Conservation (phyloP, 2,888 invertebrate genomes). For the Acanthosepion lycidas region DNA sequence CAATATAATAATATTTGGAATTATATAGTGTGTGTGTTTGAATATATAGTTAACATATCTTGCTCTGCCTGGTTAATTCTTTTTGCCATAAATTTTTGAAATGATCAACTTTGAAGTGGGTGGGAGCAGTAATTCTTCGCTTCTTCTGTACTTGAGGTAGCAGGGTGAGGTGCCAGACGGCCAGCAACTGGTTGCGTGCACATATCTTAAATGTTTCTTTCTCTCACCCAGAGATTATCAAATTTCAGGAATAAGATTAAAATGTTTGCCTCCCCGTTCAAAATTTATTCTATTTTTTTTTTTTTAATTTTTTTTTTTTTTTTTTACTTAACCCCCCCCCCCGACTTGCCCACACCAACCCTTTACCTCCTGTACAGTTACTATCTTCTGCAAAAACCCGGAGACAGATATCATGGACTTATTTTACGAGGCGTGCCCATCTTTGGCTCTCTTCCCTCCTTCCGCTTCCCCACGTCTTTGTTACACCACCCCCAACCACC, state of each 20-base stretch:
- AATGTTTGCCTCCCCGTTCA: background rate
- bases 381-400: background rate
- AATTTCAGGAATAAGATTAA: background rate
- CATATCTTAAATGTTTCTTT: background rate
- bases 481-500: background rate
- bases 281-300: background rate
- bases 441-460: background rate
- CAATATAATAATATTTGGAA: too few relatives aligned
- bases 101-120: background rate
- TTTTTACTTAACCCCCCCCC: background rate
- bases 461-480: background rate
- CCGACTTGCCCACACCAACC: background rate
- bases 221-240: background rate
- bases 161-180: background rate
- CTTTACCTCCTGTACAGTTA: background rate
- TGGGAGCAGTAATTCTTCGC: too few relatives aligned
- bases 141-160: background rate
- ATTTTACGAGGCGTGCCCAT: conserved; percentile 33
- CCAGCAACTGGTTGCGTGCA: background rate
- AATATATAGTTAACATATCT: too few relatives aligned
- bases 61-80: background rate
- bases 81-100: background rate
- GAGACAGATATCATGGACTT: conserved; percentile 13
- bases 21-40: background rate
- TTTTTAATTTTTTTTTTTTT: background rate